Conservation (phyloP, 2,113 vertebrate genomes). For the Rhinolophus ferrumequinum region DNA sequence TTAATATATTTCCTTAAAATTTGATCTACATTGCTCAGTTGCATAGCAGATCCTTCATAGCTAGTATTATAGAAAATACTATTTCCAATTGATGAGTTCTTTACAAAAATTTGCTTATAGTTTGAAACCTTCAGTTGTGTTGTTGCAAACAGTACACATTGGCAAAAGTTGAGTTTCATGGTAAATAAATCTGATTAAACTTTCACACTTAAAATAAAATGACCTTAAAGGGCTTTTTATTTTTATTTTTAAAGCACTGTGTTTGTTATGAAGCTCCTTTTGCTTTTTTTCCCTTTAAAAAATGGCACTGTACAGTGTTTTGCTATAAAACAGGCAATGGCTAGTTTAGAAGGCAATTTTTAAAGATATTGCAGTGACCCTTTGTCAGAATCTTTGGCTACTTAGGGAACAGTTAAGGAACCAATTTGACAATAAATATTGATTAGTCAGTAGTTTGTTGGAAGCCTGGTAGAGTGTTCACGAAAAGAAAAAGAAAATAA, state of each 20-base stretch:
- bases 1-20: neutral
- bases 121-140: slow-evolving; percentile 12
- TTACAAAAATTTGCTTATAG: neutral
- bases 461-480: neutral
- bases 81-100: neutral
- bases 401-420: neutral
- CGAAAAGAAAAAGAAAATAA: neutral
- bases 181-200: neutral
- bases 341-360: neutral
- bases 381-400: neutral
- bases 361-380: neutral
- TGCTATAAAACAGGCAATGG: neutral
- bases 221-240: neutral
- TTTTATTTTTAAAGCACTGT: neutral
- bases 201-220: neutral
- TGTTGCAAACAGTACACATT: neutral
- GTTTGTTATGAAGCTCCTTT: neutral
- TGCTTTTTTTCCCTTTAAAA: slow-evolving; percentile 28
- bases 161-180: neutral
- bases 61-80: slow-evolving; percentile 2
- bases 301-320: neutral
- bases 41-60: neutral
- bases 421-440: neutral
- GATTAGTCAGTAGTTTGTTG: neutral
- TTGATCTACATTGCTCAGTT: neutral